phyloP scores from a whole-genome alignment of 2,888 invertebrate genomes.

The Apamea monoglypha region DNA sequence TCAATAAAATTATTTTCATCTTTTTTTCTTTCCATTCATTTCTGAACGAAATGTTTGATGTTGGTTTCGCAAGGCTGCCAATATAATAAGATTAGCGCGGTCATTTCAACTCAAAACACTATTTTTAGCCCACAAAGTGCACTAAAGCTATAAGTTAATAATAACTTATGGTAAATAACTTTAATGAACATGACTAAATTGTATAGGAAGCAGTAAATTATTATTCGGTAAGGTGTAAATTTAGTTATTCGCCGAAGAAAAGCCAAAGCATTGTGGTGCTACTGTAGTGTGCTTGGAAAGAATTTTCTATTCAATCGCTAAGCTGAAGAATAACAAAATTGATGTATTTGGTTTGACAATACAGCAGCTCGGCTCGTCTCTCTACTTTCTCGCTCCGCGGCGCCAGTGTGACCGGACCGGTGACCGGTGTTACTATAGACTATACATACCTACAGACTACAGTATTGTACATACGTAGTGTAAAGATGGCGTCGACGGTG shows the following conservation, averaged over 20 bases:
- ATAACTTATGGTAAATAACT: not conserved
- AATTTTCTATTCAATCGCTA: conserved; percentile 3
- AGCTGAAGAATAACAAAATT: conserved; percentile 2
- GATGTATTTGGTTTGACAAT: conserved; percentile 49
- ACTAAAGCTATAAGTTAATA: not conserved
- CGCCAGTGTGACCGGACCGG: conserved; percentile 71
- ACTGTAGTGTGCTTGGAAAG: not conserved
- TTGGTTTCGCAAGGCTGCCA: conserved; percentile 26
- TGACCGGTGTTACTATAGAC: conserved; percentile 69
- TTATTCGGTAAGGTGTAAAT: not conserved
- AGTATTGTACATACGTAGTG: conserved; percentile 79
- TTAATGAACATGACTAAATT: not conserved
- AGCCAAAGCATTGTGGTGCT: not conserved
- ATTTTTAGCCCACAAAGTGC: not conserved
- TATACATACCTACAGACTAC: conserved; percentile 67
- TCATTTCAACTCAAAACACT: conserved; percentile 28
- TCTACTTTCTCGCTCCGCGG: conserved; percentile 64
- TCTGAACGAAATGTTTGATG: conserved; percentile 42
- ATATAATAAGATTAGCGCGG: conserved; percentile 39
- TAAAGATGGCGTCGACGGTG: conserved; percentile 91
- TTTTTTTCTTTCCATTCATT: conserved; percentile 3
- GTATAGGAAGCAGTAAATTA: not conserved
- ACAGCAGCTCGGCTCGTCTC: conserved; percentile 42
- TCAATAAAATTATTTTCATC: not conserved
- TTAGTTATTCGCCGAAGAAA: not conserved